Conservation (phyloP, 2,797 vertebrate species). For the Ptychobarbus kaznakovi region DNA sequence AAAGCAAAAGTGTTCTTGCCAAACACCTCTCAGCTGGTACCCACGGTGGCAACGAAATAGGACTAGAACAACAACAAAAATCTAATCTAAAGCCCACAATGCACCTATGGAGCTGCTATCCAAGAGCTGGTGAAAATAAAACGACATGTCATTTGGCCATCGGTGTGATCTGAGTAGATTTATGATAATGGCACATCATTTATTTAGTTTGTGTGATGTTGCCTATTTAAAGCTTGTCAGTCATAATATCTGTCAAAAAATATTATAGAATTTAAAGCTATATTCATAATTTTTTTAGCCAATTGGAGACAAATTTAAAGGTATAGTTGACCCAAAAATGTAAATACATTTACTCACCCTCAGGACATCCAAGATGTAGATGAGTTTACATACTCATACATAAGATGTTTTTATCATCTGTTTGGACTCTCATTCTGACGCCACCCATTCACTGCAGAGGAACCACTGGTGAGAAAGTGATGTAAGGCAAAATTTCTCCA, state of each 20-base stretch:
- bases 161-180: slow-evolving; percentile 26
- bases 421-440: too few species aligned
- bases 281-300: not conserved
- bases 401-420: too few species aligned
- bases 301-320: not conserved
- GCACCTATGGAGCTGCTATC: slow-evolving; percentile 1
- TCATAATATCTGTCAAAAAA: not conserved
- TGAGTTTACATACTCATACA: not conserved
- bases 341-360: not conserved
- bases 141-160: not conserved
- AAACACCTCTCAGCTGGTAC: slow-evolving; percentile 47
- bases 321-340: not conserved
- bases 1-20: slow-evolving; percentile 47
- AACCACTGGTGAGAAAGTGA: too few species aligned
- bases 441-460: too few species aligned
- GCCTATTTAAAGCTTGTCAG: not conserved
- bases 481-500: too few species aligned
- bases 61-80: slow-evolving; percentile 31
- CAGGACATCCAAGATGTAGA: not conserved
- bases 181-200: not conserved
- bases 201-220: not conserved
- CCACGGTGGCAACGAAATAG: slow-evolving; percentile 22
- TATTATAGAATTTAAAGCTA: not conserved
- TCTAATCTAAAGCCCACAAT: slow-evolving; percentile 16
- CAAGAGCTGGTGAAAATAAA: slow-evolving; percentile 25